phyloP scores from a whole-genome alignment of 2,888 invertebrate genomes.

The Spilarctia lutea region DNA sequence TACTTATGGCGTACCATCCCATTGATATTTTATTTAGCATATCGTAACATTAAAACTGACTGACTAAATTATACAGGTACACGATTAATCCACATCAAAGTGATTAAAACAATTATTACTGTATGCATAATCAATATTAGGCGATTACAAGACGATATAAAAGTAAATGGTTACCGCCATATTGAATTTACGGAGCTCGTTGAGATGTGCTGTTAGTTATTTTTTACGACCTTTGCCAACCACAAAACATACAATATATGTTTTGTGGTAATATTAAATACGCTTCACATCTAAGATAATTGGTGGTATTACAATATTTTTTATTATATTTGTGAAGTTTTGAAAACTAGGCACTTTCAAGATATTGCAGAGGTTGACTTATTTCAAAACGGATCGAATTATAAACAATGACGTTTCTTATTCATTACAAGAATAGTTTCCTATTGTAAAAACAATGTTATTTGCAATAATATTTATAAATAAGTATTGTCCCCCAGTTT shows the following conservation, averaged over 20 bases:
- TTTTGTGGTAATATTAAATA: constrained; percentile 58
- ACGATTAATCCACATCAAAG: constrained; percentile 34
- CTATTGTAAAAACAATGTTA: neutral
- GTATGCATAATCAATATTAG: constrained; percentile 52
- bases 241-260: constrained; percentile 45
- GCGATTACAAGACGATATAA: constrained; percentile 52
- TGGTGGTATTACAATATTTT: constrained; percentile 31
- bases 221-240: constrained; percentile 53
- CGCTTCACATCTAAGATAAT: constrained; percentile 53
- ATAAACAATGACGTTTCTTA: neutral
- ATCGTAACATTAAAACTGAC: neutral
- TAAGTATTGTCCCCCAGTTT: constrained; percentile 43
- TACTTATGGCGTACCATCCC: neutral
- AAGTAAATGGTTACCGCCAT: constrained; percentile 34
- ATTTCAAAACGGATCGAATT: neutral
- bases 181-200: constrained; percentile 45
- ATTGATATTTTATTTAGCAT: constrained; percentile 8
- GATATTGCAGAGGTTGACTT: too few species aligned
- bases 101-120: constrained; percentile 52
- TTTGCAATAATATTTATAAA: constrained; percentile 12
- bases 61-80: constrained; percentile 27
- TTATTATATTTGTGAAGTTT: neutral
- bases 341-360: neutral
- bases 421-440: neutral
- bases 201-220: constrained; percentile 41